Evolutionary conservation across 2,888 invertebrate genomes (phyloP), one percentile per base, ranked within the genome.

Genomic region (Melipona bicolor): DNA sequence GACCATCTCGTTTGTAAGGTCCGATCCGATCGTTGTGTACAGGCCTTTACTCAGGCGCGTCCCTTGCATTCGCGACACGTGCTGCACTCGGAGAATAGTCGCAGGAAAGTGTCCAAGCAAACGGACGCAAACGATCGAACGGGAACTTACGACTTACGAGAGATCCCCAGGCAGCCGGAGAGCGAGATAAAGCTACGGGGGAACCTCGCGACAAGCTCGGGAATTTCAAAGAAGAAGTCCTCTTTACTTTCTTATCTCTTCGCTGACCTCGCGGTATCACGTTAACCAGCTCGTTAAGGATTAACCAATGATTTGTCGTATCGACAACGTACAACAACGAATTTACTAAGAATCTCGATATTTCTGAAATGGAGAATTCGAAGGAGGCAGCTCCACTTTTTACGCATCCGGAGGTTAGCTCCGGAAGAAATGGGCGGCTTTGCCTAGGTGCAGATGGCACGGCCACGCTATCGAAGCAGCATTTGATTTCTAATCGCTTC

Each of bases 11-110:
- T 70, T 56, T 19, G 21, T 27, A 17, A 43, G 49, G 21, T 17
- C 43, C 49, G 15, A 49, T 21, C 21, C 56, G 59, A 54, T 67
- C 52, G 62, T 56, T 77, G 81, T 52, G 76, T 24, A 77, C 56
- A 24, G 59, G 19, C 27, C 77, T 77, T 76, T 64, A 61, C 21
- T 81, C 67, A 49, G 81, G 43, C 61, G 67, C 75, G 68, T 77
- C 73, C 64, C 52, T 64, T 61, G 65, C 73, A 61, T 81, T 69
- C 77, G 72, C 32, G 71, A 81, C 82, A 83, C 73, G 83, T 81
- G 83, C 77, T 77, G 72, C 73, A 49, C 73, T 49, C 62, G 62
- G 43, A 27, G 67, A 62, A 72, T 65, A 52, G 65, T 52, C 36
- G 27, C 2, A 67, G 52, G 27, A 79, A 59, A 75, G 49, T 65